Conservation (phyloP, 2,888 invertebrate genomes). For the Metopia argyrocephala region DNA sequence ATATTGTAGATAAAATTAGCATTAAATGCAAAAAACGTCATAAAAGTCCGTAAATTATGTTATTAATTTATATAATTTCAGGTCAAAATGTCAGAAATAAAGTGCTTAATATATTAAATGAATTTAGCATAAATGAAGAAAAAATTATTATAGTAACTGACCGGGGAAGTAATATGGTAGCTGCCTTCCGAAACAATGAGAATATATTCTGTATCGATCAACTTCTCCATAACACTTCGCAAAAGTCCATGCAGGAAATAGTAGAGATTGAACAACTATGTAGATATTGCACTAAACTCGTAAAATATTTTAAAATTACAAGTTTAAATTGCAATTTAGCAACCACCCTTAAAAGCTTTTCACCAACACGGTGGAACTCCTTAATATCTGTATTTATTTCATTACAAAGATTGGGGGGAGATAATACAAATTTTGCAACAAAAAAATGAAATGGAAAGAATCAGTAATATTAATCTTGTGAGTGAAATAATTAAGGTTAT, state of each 20-base stretch:
- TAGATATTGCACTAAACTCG: slow-evolving; percentile 34
- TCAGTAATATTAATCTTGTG: too few relatives aligned
- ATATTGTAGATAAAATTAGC: too few relatives aligned
- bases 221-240: slow-evolving; percentile 39
- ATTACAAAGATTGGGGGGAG: too few relatives aligned
- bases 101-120: too few relatives aligned
- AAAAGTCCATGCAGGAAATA: slow-evolving; percentile 48
- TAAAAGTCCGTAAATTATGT: too few relatives aligned
- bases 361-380: slow-evolving; percentile 48
- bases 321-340: slow-evolving; percentile 36
- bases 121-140: background rate
- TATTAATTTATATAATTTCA: too few relatives aligned
- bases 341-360: slow-evolving; percentile 37
- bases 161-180: slow-evolving; percentile 47
- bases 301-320: slow-evolving; percentile 53
- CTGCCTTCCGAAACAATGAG: slow-evolving; percentile 30
- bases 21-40: too few relatives aligned
- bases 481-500: too few relatives aligned
- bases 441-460: too few relatives aligned
- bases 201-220: slow-evolving; percentile 50
- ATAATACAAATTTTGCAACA: too few relatives aligned
- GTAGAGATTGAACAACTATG: slow-evolving; percentile 22
- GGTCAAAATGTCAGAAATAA: too few relatives aligned
- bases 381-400: slow-evolving; percentile 32
- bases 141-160: slow-evolving; percentile 52